Evolutionary conservation across 2,888 invertebrate species (phyloP), one percentile per base, ranked within the genome.

Genomic region (Melinaea menophilus): DNA sequence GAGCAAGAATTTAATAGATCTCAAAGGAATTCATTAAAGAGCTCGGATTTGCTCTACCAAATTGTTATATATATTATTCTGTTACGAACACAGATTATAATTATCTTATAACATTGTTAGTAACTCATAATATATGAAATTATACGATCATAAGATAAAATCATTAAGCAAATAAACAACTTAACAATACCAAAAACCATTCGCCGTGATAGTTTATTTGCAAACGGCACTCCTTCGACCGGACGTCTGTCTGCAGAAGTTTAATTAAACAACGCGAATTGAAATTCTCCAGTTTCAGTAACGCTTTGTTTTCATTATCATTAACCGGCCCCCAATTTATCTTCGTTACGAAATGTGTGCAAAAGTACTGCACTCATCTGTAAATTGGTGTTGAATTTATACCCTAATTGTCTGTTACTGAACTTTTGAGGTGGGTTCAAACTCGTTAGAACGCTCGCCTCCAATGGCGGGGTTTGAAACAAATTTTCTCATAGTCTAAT

Each of bases 251-350:
- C 64, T 58, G 56, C 58, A 46, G 61, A 73, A 72, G 71, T 81
- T 81, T 85, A 83, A 84, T 84, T 84, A 84, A 83, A 79, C 77
- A 75, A 75, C 73, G 75, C 72, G 79, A 80, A 83, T 81, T 82
- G 79, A 79, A 83, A 82, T 83, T 81, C 79, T 74, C 79, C 75
- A 75, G 79, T 82, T 79, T 73, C 72, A 69, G 68, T 71, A 66
- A 72, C 72, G 75, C 77, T 83, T 80, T 82, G 82, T 83, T 85
- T 84, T 81, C 84, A 83, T 83, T 85, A 84, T 80, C 83, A 82
- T 85, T 82, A 81, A 79, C 79, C 74, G 73, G 68, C 70, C 73
- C 71, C 67, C 79, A 71, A 86, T 86, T 84, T 79, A 82, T 86
- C 83, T 85, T 82, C 81, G 83, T 84, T 84, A 79, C 71, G 69